A percentile compares a stretch with the other conserved stretches of the same genome.
These are phyloP conservation scores for Harpalus rufipes DNA, from an alignment of 2,888 invertebrate genomes.

Conservation along the genomic window DNA sequence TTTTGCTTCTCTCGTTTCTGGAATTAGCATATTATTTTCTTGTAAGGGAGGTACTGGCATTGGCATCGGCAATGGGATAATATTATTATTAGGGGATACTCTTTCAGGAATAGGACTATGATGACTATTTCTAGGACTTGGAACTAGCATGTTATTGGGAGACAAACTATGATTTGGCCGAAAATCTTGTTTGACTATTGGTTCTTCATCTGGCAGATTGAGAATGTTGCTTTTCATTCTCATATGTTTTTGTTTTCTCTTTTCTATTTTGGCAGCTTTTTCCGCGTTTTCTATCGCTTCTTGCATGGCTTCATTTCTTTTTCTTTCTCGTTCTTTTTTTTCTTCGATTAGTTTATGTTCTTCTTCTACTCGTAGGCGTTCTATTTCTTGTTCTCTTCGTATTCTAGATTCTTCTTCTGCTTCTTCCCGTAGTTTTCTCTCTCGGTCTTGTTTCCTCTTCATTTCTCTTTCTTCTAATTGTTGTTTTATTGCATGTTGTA, in stretches of 20 bases:
- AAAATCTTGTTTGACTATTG: constrained; percentile 34
- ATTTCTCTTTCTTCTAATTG: constrained; percentile 92
- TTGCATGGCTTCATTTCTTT: constrained; percentile 86
- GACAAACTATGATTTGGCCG: not conserved
- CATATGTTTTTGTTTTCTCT: constrained; percentile 71
- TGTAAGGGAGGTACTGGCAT: not conserved
- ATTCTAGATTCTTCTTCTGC: constrained; percentile 89
- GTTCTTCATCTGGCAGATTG: constrained; percentile 67
- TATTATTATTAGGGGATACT: constrained; percentile 37
- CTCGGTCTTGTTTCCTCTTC: constrained; percentile 86
- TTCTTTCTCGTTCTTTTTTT: constrained; percentile 85
- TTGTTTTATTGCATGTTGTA: constrained; percentile 91
- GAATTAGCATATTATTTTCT: constrained; percentile 19
- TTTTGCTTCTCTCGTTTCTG: constrained; percentile 39
- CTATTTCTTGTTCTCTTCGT: constrained; percentile 85
- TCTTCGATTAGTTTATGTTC: constrained; percentile 84
- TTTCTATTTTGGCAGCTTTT: constrained; percentile 83
- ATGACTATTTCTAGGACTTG: constrained; percentile 45
- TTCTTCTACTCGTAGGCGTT: constrained; percentile 84
- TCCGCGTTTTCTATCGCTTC: constrained; percentile 88
- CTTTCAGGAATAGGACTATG: not conserved
- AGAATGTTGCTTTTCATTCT: constrained; percentile 68
- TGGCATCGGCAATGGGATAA: constrained; percentile 16
- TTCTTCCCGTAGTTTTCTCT: constrained; percentile 87
- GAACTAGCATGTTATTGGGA: constrained; percentile 33